Evolutionary conservation across 2,797 vertebrate genomes (phyloP), one percentile per base, ranked within the genome.

Genomic region (Tokudaia muenninki): DNA sequence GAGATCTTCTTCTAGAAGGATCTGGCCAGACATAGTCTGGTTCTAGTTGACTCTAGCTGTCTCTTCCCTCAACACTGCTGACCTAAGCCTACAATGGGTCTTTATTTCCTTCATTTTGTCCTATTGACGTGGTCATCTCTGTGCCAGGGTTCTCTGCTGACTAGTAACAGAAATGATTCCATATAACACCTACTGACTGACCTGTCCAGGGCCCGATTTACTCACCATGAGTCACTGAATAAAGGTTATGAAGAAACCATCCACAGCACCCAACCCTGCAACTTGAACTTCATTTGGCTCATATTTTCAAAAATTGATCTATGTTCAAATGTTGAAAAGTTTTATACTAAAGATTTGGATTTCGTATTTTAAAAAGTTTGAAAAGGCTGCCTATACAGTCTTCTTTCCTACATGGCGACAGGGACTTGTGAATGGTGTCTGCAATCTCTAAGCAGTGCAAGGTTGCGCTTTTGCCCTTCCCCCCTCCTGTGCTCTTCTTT

Each of bases 41-140:
- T 41, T 52, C 37, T 59, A 11, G 44, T 19, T 26, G 44, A 80
- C 89, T 65, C 41, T 84, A 34, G 50, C 4, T 50, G 24, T 87
- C 17, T 83, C 17, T 61, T 44, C n/a, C 21, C n/a, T 47, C 61
- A 6, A 3, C 11, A 70, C 10, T 34, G 41, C 14, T 74, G 31
- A 12, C 6, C 8, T 14, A n/a, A 78, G 1, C 44, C 22, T 22
- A 13, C 0, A 2, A 52, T 12, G 3, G 12, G 12, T 57, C 44
- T 94, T 10, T 0, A 2, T 59, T 75, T 29, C 67, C 52, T 82
- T 22, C 74, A 24, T 50, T 24, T 89, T 22, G 2, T 29, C 21
- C 16, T 74, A 11, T 14, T 74, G 63, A 74, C 41, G 11, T 21
- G 12, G 3, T 26, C 59, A 21, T 4, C 78, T 61, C 24, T 0